A percentile compares a stretch with the other conserved stretches of the same genome.
phyloP scores from a whole-genome alignment of 2,888 invertebrate genomes.

The Drosophila kuntzei region DNA sequence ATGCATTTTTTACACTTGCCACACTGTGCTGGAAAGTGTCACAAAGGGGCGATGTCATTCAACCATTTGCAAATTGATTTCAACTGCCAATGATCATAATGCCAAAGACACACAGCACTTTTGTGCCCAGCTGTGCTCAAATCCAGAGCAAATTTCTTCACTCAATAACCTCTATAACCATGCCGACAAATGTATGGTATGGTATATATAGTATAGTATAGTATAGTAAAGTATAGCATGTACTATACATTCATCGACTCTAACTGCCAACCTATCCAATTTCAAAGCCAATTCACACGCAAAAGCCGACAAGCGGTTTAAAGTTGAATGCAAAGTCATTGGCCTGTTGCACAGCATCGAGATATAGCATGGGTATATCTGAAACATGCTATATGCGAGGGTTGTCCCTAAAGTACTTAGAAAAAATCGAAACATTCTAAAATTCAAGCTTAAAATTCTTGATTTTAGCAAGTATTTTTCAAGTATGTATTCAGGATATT shows the following conservation, averaged over 20 bases:
- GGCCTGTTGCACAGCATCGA: conserved; percentile 44
- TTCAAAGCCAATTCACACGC: conserved; percentile 82
- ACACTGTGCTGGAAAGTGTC: conserved; percentile 31
- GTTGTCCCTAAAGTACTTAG: conserved; percentile 1
- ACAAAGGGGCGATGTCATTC: conserved; percentile 47
- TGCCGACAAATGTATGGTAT: neutral
- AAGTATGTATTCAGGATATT: no score
- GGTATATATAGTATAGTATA: neutral
- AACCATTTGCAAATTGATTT: conserved; percentile 78
- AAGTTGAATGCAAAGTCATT: conserved; percentile 57
- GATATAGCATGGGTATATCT: neutral
- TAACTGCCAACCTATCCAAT: conserved; percentile 59
- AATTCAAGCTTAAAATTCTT: no score
- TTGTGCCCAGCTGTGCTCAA: conserved; percentile 51
- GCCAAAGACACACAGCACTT: conserved; percentile 11
- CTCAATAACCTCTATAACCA: neutral
- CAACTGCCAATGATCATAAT: conserved; percentile 51
- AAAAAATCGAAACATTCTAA: no score
- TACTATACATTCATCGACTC: neutral
- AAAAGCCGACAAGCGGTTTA: conserved; percentile 60
- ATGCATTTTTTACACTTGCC: conserved; percentile 73
- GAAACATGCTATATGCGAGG: conserved; percentile 18
- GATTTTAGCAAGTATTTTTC: no score
- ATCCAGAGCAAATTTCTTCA: conserved; percentile 35
- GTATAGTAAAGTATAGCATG: no score